A percentile compares a stretch with the other conserved stretches of the same genome.
Evolutionary conservation across 2,113 vertebrate species (phyloP).

Genomic region (Laterallus jamaicensis): DNA sequence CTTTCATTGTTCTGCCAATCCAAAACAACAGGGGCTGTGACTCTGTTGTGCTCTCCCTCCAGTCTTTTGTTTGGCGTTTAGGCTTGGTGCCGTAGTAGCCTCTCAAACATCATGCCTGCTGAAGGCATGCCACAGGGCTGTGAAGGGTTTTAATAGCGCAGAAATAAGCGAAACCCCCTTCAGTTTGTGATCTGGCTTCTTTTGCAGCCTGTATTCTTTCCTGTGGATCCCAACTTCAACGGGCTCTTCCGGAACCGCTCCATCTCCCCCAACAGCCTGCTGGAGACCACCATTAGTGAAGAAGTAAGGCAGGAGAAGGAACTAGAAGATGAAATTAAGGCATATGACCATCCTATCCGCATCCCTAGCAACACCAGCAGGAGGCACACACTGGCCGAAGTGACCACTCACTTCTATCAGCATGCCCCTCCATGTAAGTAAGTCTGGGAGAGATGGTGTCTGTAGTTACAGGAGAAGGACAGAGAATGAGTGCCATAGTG

Average conservation of each 20-base stretch:
- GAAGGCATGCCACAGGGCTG: neutral
- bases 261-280: constrained; percentile 87
- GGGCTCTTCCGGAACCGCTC: constrained; percentile 85
- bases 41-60: neutral
- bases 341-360: constrained; percentile 66
- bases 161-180: neutral
- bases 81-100: neutral
- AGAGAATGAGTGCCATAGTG: neutral
- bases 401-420: constrained; percentile 88
- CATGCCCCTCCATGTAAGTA: constrained; percentile 89
- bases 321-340: constrained; percentile 82
- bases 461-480: neutral
- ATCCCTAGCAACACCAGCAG: constrained; percentile 82
- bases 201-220: constrained; percentile 85
- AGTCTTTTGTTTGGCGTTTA: neutral
- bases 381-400: constrained; percentile 92
- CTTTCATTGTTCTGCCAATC: neutral
- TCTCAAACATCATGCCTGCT: neutral
- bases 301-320: constrained; percentile 85
- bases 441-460: constrained; percentile 49
- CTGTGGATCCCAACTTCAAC: constrained; percentile 82
- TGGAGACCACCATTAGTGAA: constrained; percentile 89
- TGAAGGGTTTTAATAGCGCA: neutral
- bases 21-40: neutral
- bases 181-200: constrained; percentile 24